Base-by-base conservation (phyloP, 2,797 vertebrate species). In the Dendrocincla tyrannina region DNA sequence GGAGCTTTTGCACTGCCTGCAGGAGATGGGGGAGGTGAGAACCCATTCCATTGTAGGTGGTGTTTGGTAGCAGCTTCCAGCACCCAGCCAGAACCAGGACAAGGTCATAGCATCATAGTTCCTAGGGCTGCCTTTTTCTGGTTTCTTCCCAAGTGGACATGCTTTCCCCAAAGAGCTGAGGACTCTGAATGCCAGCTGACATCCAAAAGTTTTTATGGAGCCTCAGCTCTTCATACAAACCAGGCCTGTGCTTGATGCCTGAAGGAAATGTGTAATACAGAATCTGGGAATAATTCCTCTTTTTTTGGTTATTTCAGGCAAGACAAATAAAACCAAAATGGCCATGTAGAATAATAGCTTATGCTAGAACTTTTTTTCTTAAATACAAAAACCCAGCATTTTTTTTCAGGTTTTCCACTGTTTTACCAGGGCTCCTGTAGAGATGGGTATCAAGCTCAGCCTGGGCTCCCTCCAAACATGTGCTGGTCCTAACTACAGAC, bases 81-180 rank as follows among this genome's bases (percentile, higher is more conserved):
- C 0, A 0, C 12, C 42, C 78, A 67, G n/a, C 11, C 1, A 22
- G 58, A 84, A 41, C 16, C 74, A 47, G 59, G 25, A 32, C 30
- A 9, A 59, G 16, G 44, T 83, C 39, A 49, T 52, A 60, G 44
- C 68, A 28, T 53, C 1, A 0, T 17, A 68, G 39, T 0, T 7
- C 37, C 37, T 33, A 30, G 30, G 44, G 14, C 56, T 1, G 1
- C 39, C 70, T 72, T 37, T 53, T 89, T 33, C 56, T 74, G 47
- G 23, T 24, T 17, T 4, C 68, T 60, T 39, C 28, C 20, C 0
- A 0, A 25, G 32, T 8, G 27, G 58, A 17, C 0, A 0, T 66
- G 22, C 13, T 90, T n/a, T 66, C 91, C 39, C 19, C n/a, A 46
- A 66, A 41, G 14, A 63, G 13, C 9, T 4, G 8, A 93, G 35